These are phyloP conservation scores for Drosophila atroscutellata DNA, from an alignment of 2,888 invertebrate species.

Conservation along the genomic window DNA sequence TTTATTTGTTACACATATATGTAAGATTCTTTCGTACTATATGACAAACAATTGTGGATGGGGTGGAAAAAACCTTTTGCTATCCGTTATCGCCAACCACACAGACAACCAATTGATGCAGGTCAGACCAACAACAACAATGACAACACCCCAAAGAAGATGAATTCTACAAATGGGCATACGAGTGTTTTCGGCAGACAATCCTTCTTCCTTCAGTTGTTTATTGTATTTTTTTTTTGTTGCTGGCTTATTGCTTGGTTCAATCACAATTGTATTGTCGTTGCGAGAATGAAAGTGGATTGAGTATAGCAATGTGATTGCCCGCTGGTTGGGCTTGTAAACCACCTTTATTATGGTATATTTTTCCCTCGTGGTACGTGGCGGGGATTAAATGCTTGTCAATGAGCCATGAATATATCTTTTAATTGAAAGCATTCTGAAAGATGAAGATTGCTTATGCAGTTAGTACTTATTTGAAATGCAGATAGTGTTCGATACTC, in stretches of 20 bases:
- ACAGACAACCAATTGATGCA: slow-evolving; percentile 60
- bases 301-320: slow-evolving; percentile 35
- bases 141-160: slow-evolving; percentile 33
- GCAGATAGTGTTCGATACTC: background rate
- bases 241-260: slow-evolving; percentile 48
- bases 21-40: slow-evolving; percentile 6
- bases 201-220: slow-evolving; percentile 26
- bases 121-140: slow-evolving; percentile 35
- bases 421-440: slow-evolving; percentile 48
- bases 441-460: background rate
- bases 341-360: slow-evolving; percentile 40
- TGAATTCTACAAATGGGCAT: slow-evolving; percentile 47
- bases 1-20: slow-evolving; percentile 25
- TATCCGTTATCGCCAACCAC: slow-evolving; percentile 16
- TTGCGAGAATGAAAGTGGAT: slow-evolving; percentile 12
- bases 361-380: background rate
- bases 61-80: slow-evolving; percentile 18
- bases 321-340: slow-evolving; percentile 14
- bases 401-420: slow-evolving; percentile 41
- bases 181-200: slow-evolving; percentile 52
- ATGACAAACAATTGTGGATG: slow-evolving; percentile 45
- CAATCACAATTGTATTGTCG: slow-evolving; percentile 63
- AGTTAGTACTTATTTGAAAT: slow-evolving; percentile 3
- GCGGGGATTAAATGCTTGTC: slow-evolving; percentile 24
- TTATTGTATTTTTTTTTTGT: background rate